phyloP scores from a whole-genome alignment of 2,797 vertebrate genomes.

The Harpagifer antarcticus region DNA sequence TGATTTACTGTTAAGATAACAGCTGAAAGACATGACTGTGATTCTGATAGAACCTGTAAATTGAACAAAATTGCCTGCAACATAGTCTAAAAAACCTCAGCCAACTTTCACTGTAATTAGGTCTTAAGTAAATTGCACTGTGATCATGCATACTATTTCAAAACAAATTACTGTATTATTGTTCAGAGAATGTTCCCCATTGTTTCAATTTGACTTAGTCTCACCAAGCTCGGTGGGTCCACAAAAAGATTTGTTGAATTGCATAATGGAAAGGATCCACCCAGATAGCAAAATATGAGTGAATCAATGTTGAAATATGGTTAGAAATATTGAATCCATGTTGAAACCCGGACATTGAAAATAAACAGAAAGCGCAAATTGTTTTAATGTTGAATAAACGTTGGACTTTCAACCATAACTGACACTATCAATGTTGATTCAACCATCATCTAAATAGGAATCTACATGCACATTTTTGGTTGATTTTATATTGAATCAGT shows the following conservation, averaged over 20 bases:
- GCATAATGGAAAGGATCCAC: background rate
- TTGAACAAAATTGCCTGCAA: background rate
- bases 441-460: too few relatives aligned
- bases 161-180: background rate
- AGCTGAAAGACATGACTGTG: background rate
- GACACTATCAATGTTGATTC: too few relatives aligned
- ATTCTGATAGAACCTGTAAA: background rate
- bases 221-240: background rate
- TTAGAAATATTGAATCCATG: too few relatives aligned
- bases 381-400: too few relatives aligned
- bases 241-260: background rate
- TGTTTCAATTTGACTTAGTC: background rate
- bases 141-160: background rate
- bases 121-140: background rate
- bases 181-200: background rate
- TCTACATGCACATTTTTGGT: too few relatives aligned
- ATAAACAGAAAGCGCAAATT: too few relatives aligned
- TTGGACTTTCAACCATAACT: too few relatives aligned
- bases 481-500: too few relatives aligned
- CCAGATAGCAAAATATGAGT: too few relatives aligned
- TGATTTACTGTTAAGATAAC: background rate
- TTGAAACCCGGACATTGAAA: too few relatives aligned
- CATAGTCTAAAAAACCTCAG: background rate
- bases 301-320: too few relatives aligned
- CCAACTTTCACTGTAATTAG: background rate